Evolutionary conservation across 2,113 vertebrate genomes (phyloP), one percentile per base, ranked within the genome.

Genomic region (Serilophus lunatus): DNA sequence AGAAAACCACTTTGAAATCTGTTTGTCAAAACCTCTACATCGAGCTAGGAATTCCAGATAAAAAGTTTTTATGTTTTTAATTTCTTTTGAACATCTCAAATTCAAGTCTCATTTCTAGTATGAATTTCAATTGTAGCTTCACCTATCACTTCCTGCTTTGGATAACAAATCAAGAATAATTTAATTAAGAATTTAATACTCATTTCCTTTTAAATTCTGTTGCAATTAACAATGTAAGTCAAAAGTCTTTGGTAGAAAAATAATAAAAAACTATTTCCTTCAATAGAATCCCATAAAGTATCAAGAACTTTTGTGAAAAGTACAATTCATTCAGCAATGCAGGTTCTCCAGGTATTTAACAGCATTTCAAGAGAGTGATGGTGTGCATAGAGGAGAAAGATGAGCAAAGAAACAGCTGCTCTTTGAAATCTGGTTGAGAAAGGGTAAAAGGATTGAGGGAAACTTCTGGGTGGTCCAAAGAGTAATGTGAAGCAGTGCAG

Each of bases 1-100:
- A 93, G 68, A 78, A 96, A 93, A 96, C n/a, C 57, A 71, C 18
- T 86, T 80, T 49, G 71, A 75, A 24, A 78, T 79, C 31, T 65
- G n/a, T 44, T 65, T 70, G n/a, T 57, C n/a, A 90, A 89, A 84
- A 26, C 12, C 15, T 66, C 38, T 86, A 68, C 60, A 26, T 3
- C n/a, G 44, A 65, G 14, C 6, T 63, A 47, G 76, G 38, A 45
- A 51, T 60, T 70, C 17, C 29, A 50, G 16, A 40, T 36, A 63
- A 85, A 60, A 92, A n/a, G 12, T 74, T 81, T 66, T 28, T 17
- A 33, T 26, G 10, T 4, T 80, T 90, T 90, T n/a, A 9, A 1
- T 68, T 81, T 71, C 24, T 81, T 93, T 88, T 7, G 2, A 71
- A 60, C n/a, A 18, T 42, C 26, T 79, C 31, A 90, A n/a, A 74